A percentile compares a stretch with the other conserved stretches of the same genome.
phyloP scores from a whole-genome alignment of 2,797 vertebrate genomes.

The Glossophaga mutica region DNA sequence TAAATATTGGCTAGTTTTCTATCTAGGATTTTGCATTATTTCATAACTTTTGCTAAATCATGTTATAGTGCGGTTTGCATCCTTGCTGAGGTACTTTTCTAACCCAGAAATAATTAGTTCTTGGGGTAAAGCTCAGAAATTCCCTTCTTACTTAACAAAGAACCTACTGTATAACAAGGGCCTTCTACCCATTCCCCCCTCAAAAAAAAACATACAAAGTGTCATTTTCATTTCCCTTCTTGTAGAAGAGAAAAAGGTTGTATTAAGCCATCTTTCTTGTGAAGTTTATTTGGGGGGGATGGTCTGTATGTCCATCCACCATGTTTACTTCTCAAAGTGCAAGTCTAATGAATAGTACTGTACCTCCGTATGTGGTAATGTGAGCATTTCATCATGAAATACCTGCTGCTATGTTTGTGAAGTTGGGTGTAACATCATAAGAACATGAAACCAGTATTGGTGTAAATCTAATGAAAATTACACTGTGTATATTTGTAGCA shows the following conservation, averaged over 20 bases:
- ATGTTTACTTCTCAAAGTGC: slow-evolving; percentile 57
- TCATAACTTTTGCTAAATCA: slow-evolving; percentile 67
- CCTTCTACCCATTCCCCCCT: slow-evolving; percentile 22
- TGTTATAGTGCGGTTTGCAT: slow-evolving; percentile 65
- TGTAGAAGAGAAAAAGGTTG: slow-evolving; percentile 38
- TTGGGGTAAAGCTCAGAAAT: slow-evolving; percentile 59
- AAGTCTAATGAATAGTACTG: slow-evolving; percentile 59
- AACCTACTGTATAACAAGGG: slow-evolving; percentile 44
- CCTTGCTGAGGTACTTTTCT: slow-evolving; percentile 53
- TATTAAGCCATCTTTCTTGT: slow-evolving; percentile 42
- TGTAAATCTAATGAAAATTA: slow-evolving; percentile 65
- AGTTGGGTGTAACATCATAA: slow-evolving; percentile 60
- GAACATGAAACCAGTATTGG: slow-evolving; percentile 61
- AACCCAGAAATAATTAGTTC: slow-evolving; percentile 44
- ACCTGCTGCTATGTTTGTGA: slow-evolving; percentile 69
- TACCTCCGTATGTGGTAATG: slow-evolving; percentile 53
- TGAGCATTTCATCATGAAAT: slow-evolving; percentile 60
- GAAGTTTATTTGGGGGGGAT: slow-evolving; percentile 21
- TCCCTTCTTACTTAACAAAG: slow-evolving; percentile 58
- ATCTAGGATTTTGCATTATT: slow-evolving; percentile 61
- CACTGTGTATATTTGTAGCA: slow-evolving; percentile 60
- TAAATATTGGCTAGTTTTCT: slow-evolving; percentile 69
- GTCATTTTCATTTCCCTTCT: slow-evolving; percentile 56
- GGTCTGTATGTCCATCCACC: slow-evolving; percentile 41
- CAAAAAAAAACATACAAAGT: not conserved